Conservation (phyloP, 2,113 vertebrate genomes). For the Sinocyclocheilus grahami region DNA sequence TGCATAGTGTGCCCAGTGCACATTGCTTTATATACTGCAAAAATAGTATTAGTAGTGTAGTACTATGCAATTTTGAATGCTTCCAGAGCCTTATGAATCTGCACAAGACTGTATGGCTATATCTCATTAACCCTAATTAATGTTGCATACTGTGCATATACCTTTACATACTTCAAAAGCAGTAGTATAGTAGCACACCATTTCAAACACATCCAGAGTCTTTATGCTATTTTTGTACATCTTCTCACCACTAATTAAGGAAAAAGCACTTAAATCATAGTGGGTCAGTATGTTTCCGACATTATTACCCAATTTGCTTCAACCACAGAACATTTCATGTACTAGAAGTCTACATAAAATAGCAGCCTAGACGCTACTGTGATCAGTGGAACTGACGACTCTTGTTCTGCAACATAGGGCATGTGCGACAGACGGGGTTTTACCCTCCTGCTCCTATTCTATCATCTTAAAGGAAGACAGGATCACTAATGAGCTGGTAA, state of each 20-base stretch:
- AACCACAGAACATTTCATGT: background rate
- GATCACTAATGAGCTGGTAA: slow-evolving; percentile 40
- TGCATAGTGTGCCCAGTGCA: background rate
- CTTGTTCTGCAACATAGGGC: background rate
- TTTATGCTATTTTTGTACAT: background rate
- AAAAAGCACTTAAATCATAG: background rate
- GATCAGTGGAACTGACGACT: background rate
- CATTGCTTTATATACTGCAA: no score
- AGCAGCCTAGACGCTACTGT: background rate
- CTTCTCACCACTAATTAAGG: background rate
- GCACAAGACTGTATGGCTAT: background rate
- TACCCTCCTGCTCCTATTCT: slow-evolving; percentile 36
- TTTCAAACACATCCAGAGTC: background rate
- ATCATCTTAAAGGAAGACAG: slow-evolving; percentile 31
- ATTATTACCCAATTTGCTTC: background rate
- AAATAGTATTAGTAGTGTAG: background rate
- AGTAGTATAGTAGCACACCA: background rate
- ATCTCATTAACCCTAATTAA: background rate
- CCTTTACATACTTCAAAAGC: background rate
- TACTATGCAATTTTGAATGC: background rate
- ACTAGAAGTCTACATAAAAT: background rate
- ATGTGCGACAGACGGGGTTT: slow-evolving; percentile 19
- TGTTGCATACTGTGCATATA: background rate
- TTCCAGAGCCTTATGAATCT: background rate
- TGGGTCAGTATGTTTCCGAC: background rate